Percentiles rank a stretch among this genome's conserved stretches.
Evolutionary conservation across 2,797 vertebrate species (phyloP).

Genomic region (Falco berigora): DNA sequence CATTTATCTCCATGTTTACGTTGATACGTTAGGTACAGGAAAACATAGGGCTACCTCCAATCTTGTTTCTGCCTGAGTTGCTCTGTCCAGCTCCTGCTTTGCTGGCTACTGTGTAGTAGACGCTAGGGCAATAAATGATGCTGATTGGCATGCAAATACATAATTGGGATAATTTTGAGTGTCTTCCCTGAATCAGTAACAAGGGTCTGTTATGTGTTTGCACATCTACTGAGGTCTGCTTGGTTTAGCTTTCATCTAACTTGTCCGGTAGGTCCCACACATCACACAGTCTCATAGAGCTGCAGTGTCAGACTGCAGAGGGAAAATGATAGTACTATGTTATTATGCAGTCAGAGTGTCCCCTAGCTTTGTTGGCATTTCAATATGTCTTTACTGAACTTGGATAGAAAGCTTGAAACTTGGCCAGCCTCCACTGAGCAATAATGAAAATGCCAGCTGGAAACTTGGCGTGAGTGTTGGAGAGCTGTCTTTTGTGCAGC

Average conservation of each 20-base stretch:
- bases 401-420: neutral
- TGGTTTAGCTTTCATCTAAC: neutral
- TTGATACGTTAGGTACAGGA: neutral
- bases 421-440: neutral
- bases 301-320: neutral
- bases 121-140: neutral
- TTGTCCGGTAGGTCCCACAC: neutral
- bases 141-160: neutral
- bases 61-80: neutral
- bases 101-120: neutral
- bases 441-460: neutral
- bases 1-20: neutral
- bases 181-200: neutral
- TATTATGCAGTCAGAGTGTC: neutral
- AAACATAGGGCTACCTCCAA: neutral
- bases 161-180: neutral
- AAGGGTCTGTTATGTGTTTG: neutral
- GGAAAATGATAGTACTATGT: neutral
- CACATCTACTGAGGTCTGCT: neutral
- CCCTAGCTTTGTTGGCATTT: neutral
- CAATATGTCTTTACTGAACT: neutral
- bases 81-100: neutral
- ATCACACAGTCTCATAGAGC: rapidly evolving
- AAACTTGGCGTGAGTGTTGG: neutral
- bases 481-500: neutral